Evolutionary conservation across 2,113 vertebrate genomes (phyloP).

Genomic region (Scophthalmus maximus): DNA sequence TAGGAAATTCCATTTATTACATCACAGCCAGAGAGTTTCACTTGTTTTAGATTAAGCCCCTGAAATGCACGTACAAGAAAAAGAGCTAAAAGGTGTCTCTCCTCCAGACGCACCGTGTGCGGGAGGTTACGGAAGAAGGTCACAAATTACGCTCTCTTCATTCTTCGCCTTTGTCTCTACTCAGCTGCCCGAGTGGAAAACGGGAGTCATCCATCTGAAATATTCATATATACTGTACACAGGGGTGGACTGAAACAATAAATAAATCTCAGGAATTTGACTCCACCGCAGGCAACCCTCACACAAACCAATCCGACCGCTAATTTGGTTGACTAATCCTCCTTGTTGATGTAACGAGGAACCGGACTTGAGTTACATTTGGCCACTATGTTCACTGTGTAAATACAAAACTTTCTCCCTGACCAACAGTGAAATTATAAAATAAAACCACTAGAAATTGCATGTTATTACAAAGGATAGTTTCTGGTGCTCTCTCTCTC

Average conservation of each 20-base stretch:
- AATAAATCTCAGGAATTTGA: neutral
- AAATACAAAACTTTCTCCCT: neutral
- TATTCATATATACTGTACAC: conserved; percentile 57
- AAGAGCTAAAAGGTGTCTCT: conserved; percentile 42
- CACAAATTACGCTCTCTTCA: conserved; percentile 36
- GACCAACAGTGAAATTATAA: neutral
- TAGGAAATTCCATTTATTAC: conserved; percentile 16
- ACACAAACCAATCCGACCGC: neutral
- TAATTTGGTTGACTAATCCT: conserved; percentile 8
- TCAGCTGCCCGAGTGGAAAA: conserved; percentile 53
- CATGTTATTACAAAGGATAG: too few species aligned
- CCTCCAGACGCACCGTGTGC: conserved; percentile 18
- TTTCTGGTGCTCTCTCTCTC: neutral
- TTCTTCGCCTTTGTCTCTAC: conserved; percentile 28
- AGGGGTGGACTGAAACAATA: neutral
- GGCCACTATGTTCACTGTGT: too few species aligned
- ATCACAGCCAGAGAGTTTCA: neutral
- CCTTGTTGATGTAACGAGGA: neutral
- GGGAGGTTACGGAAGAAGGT: conserved; percentile 6
- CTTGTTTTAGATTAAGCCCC: neutral
- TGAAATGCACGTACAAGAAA: too few species aligned
- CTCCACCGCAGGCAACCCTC: neutral
- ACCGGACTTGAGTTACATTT: neutral
- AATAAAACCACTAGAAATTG: too few species aligned
- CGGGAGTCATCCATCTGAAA: conserved; percentile 61